These are phyloP conservation scores for Stenchaetothrips biformis DNA, from an alignment of 2,888 invertebrate species.

Conservation along the genomic window DNA sequence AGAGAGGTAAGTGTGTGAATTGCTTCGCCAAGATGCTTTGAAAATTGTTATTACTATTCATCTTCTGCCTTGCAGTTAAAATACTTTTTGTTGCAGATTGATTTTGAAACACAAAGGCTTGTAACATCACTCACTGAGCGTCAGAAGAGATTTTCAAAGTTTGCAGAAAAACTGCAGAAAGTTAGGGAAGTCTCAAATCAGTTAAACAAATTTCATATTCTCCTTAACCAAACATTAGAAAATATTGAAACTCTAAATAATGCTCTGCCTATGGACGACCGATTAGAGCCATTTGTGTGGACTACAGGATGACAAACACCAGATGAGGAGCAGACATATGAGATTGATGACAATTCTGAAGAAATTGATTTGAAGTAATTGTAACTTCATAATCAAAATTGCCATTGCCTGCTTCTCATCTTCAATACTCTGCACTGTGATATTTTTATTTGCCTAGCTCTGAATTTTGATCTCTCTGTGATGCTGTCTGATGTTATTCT, in stretches of 20 bases:
- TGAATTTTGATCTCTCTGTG: neutral
- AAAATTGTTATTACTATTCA: conserved; percentile 26
- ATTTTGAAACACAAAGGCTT: conserved; percentile 65
- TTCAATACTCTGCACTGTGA: neutral
- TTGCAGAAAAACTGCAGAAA: conserved; percentile 78
- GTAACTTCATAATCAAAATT: neutral
- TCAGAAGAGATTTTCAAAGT: conserved; percentile 77
- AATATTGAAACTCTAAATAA: conserved; percentile 81
- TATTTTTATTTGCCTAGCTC: neutral
- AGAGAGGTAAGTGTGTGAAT: conserved; percentile 59
- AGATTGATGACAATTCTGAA: neutral
- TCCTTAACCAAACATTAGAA: conserved; percentile 78
- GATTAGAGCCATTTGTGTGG: conserved; percentile 86
- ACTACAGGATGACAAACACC: conserved; percentile 56
- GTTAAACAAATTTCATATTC: conserved; percentile 71
- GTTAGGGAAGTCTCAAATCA: conserved; percentile 79
- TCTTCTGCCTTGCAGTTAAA: conserved; percentile 20
- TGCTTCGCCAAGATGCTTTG: conserved; percentile 30
- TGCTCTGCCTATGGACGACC: conserved; percentile 71
- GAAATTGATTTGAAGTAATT: conserved; percentile 14
- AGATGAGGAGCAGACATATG: neutral
- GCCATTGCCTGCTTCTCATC: conserved; percentile 2
- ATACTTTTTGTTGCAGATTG: conserved; percentile 53
- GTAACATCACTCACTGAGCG: conserved; percentile 67
- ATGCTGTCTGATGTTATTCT: too few species aligned